phyloP scores from a whole-genome alignment of 1,140 invertebrate species.

The Bradynema listronoti region DNA sequence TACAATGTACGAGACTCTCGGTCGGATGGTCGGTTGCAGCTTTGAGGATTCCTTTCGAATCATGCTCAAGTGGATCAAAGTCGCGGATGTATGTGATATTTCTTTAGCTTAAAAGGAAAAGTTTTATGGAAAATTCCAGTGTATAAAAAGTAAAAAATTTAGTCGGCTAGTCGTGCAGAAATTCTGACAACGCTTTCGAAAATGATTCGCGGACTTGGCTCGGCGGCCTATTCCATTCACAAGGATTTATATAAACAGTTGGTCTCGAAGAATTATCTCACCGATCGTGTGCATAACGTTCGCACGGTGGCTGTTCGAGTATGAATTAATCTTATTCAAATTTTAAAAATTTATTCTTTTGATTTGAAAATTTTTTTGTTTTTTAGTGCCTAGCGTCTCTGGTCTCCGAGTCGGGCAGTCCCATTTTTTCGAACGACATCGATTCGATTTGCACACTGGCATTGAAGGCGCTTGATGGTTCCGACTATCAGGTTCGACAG shows the following conservation, averaged over 20 bases:
- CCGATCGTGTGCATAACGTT: slow-evolving; percentile 82
- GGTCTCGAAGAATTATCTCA: slow-evolving; percentile 72
- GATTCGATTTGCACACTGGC: slow-evolving; percentile 80
- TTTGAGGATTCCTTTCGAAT: slow-evolving; percentile 94
- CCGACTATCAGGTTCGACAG: slow-evolving; percentile 87
- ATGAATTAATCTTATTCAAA: slow-evolving; percentile 20
- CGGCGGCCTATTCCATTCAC: slow-evolving; percentile 75
- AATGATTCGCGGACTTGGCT: slow-evolving; percentile 74
- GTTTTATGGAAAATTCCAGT: slow-evolving; percentile 5
- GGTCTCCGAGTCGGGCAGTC: slow-evolving; percentile 70
- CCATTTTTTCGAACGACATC: slow-evolving; percentile 79
- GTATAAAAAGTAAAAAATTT: slow-evolving; percentile 29
- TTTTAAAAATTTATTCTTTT: neutral
- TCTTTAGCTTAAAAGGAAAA: slow-evolving; percentile 2
- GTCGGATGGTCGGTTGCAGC: slow-evolving; percentile 92
- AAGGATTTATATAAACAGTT: slow-evolving; percentile 76
- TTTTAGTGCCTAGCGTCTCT: slow-evolving; percentile 75
- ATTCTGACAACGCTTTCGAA: slow-evolving; percentile 93
- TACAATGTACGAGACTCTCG: slow-evolving; percentile 92
- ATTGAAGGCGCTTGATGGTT: slow-evolving; percentile 82
- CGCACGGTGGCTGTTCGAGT: slow-evolving; percentile 76
- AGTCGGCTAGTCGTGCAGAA: slow-evolving; percentile 85
- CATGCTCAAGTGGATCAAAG: slow-evolving; percentile 79
- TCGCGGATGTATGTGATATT: slow-evolving; percentile 68
- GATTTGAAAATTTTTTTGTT: slow-evolving; percentile 7